These are phyloP conservation scores for Andrena hattorfiana DNA, from an alignment of 2,888 invertebrate species.

Conservation along the genomic window DNA sequence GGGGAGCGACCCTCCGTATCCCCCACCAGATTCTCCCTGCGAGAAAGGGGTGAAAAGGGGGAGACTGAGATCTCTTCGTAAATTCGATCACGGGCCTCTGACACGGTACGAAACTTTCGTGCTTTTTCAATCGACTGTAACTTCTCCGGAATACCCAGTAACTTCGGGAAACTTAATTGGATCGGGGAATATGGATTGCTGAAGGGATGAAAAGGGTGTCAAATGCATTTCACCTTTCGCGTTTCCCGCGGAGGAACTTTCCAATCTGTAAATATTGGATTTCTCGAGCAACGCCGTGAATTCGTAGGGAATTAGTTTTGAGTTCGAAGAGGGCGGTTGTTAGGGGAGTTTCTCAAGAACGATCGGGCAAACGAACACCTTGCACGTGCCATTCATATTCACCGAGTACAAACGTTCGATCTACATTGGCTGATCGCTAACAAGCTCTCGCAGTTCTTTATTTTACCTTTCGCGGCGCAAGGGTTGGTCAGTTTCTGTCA, in stretches of 20 bases:
- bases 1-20: conserved; percentile 61
- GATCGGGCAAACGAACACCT: no score
- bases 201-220: conserved; percentile 6
- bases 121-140: conserved; percentile 2
- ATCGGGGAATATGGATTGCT: not conserved
- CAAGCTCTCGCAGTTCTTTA: not conserved
- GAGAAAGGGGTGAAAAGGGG: not conserved
- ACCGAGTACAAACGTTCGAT: no score
- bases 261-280: conserved; percentile 24
- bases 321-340: not conserved
- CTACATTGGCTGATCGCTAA: not conserved
- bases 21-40: conserved; percentile 52
- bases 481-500: not conserved
- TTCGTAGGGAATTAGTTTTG: not conserved
- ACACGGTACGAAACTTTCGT: conserved; percentile 2
- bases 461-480: conserved; percentile 29
- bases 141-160: not conserved
- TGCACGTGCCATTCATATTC: no score
- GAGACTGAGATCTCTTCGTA: conserved; percentile 15
- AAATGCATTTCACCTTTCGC: conserved; percentile 14
- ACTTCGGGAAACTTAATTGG: conserved; percentile 20
- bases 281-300: not conserved
- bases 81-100: conserved; percentile 6
- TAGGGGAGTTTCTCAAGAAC: no score
- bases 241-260: conserved; percentile 16